phyloP scores from a whole-genome alignment of 1,140 invertebrate species.

The Andricus grossulariae region DNA sequence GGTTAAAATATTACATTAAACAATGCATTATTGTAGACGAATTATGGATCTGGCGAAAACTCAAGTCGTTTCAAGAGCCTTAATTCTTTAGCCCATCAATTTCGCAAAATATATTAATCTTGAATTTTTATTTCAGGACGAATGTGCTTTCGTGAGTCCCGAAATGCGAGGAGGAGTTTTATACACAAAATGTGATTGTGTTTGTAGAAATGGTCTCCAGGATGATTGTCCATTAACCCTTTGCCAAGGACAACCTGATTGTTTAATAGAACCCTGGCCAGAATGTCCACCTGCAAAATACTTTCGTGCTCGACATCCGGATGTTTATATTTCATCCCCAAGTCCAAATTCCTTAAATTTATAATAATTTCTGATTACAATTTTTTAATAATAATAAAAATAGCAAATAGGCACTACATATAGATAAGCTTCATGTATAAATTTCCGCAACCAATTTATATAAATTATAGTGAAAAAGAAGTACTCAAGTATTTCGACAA shows the following conservation, averaged over 20 bases:
- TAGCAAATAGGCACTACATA: too few relatives aligned
- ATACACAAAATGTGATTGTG: conserved; percentile 82
- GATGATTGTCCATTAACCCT: conserved; percentile 81
- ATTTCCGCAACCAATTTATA: too few relatives aligned
- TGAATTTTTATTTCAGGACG: conserved; percentile 23
- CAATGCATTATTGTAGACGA: too few relatives aligned
- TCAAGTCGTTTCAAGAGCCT: too few relatives aligned
- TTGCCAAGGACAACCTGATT: conserved; percentile 80
- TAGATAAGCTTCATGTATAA: too few relatives aligned
- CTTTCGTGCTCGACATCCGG: conserved; percentile 51
- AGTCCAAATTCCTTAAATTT: neutral
- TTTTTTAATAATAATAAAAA: neutral
- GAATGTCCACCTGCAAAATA: conserved; percentile 78
- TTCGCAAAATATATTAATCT: neutral
- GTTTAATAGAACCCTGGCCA: conserved; percentile 79
- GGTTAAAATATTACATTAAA: too few relatives aligned
- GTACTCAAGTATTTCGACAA: too few relatives aligned
- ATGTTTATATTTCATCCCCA: conserved; percentile 33
- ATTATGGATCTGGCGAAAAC: too few relatives aligned
- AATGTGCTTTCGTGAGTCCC: conserved; percentile 56
- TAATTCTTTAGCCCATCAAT: too few relatives aligned
- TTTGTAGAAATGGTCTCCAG: conserved; percentile 83
- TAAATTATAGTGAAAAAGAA: too few relatives aligned
- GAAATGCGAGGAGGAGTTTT: conserved; percentile 81
- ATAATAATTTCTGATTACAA: neutral